phyloP scores from a whole-genome alignment of 2,113 vertebrate genomes.

The Phainopepla nitens region DNA sequence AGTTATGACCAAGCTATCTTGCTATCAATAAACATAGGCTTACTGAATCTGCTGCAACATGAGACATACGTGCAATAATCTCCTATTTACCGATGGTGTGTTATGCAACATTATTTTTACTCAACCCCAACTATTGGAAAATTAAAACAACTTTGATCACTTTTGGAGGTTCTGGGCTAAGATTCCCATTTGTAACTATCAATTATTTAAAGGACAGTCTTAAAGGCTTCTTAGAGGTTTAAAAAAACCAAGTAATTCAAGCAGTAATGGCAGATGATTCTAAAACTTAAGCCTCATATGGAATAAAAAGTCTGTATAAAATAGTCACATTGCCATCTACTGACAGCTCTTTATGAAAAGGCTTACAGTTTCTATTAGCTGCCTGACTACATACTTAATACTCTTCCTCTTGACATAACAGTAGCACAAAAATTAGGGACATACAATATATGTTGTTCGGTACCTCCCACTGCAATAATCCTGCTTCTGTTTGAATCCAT shows the following conservation, averaged over 20 bases:
- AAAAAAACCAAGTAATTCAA: slow-evolving; percentile 58
- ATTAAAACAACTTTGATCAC: slow-evolving; percentile 73
- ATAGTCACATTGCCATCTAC: slow-evolving; percentile 82
- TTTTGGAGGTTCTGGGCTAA: slow-evolving; percentile 69
- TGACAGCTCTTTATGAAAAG: slow-evolving; percentile 67
- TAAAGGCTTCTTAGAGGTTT: slow-evolving; percentile 60
- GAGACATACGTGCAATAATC: neutral
- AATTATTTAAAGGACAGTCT: slow-evolving; percentile 79
- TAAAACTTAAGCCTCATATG: slow-evolving; percentile 12
- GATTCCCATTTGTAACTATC: slow-evolving; percentile 76
- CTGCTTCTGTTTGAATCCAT: neutral
- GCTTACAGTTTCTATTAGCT: slow-evolving; percentile 30
- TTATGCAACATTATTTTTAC: slow-evolving; percentile 59
- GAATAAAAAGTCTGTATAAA: slow-evolving; percentile 57
- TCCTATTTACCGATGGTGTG: slow-evolving; percentile 48
- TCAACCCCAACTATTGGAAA: slow-evolving; percentile 60
- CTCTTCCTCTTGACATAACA: neutral
- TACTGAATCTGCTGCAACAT: neutral
- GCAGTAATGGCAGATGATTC: slow-evolving; percentile 63
- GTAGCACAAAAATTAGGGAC: neutral
- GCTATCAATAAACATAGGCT: slow-evolving; percentile 20
- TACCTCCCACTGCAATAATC: slow-evolving; percentile 50
- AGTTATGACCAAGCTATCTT: neutral
- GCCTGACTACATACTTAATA: slow-evolving; percentile 14
- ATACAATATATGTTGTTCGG: neutral